These are phyloP conservation scores for Phrynocephalus forsythii DNA, from an alignment of 2,797 vertebrate species.

Conservation along the genomic window DNA sequence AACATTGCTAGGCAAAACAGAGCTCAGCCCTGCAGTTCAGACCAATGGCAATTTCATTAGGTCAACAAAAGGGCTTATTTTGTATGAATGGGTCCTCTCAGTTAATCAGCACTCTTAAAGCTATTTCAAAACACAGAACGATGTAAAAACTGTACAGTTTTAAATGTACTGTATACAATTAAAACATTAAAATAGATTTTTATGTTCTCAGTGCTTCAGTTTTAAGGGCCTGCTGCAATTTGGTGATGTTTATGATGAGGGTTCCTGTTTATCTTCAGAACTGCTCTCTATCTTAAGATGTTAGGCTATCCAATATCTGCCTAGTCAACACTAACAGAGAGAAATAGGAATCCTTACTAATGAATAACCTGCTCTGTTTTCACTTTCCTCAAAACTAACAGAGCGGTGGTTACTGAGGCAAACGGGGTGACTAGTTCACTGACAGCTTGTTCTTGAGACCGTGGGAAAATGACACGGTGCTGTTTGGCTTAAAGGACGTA, in stretches of 20 bases:
- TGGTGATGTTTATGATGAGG: constrained; percentile 39
- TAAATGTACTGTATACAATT: neutral
- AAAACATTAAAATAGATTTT: neutral
- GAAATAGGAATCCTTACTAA: constrained; percentile 8
- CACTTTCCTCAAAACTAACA: constrained; percentile 70
- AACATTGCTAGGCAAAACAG: too few species aligned
- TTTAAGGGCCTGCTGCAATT: constrained; percentile 35
- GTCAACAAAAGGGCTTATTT: too few species aligned
- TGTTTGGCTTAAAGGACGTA: constrained; percentile 69
- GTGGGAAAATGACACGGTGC: constrained; percentile 66
- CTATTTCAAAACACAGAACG: too few species aligned
- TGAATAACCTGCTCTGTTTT: constrained; percentile 68
- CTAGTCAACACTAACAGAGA: constrained; percentile 64
- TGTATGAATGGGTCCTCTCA: too few species aligned
- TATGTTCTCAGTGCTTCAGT: constrained; percentile 19
- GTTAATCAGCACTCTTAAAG: too few species aligned
- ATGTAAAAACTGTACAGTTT: constrained; percentile 20
- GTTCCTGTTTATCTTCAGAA: constrained; percentile 39
- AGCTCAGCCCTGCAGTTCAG: too few species aligned
- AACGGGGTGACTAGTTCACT: constrained; percentile 73
- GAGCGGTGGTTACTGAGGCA: constrained; percentile 37
- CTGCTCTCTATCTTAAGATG: constrained; percentile 40
- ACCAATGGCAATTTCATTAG: too few species aligned
- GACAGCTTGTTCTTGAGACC: constrained; percentile 59
- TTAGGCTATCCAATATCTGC: constrained; percentile 61